Conservation (phyloP, 2,888 invertebrate species). For the Acanthosepion pharaonis region DNA sequence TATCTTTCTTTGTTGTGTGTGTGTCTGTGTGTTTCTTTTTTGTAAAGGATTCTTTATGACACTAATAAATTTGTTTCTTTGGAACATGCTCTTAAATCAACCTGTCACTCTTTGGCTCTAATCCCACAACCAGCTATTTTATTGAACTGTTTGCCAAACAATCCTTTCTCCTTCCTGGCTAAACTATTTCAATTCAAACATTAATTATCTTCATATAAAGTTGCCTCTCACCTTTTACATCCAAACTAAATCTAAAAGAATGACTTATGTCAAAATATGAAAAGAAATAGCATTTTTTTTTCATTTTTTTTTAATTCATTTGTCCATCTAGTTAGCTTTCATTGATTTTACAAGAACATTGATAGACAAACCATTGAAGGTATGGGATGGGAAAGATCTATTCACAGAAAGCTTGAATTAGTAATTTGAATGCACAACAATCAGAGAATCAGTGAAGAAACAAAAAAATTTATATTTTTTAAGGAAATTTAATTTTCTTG, state of each 20-base stretch:
- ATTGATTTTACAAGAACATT: no score
- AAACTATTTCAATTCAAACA: not conserved
- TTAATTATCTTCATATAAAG: not conserved
- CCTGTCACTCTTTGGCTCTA: not conserved
- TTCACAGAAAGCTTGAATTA: no score
- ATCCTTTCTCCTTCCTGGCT: not conserved
- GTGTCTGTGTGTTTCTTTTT: not conserved
- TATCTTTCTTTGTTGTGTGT: not conserved
- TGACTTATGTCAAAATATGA: no score
- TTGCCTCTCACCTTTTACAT: no score
- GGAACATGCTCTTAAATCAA: conserved; percentile 33
- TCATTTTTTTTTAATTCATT: not conserved
- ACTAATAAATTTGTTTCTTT: not conserved
- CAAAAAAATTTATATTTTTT: no score
- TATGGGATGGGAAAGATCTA: no score
- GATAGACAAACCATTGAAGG: no score
- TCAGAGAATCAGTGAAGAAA: no score
- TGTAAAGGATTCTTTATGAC: not conserved
- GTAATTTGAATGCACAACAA: no score
- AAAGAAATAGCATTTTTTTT: not conserved
- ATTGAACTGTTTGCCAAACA: not conserved
- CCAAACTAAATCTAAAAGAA: no score
- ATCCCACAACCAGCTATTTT: not conserved
- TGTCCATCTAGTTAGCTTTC: no score
- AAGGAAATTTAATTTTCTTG: no score